Conservation (phyloP, 2,888 invertebrate species). For the Vesta saturnalis region DNA sequence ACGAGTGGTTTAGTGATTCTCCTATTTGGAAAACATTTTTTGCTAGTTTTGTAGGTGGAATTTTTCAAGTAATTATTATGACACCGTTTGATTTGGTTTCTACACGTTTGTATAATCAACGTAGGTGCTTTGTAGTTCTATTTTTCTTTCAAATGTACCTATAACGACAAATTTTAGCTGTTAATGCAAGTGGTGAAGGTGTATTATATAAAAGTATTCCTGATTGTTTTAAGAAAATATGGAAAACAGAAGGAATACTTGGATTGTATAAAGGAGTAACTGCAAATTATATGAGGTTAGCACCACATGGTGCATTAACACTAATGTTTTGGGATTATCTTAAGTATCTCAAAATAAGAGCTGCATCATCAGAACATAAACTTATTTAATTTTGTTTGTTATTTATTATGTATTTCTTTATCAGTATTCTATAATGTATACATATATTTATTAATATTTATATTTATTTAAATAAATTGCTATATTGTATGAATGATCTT, state of each 20-base stretch:
- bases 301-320: conserved; percentile 88
- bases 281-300: conserved; percentile 87
- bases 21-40: conserved; percentile 69
- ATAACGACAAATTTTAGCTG: conserved; percentile 61
- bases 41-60: conserved; percentile 81
- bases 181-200: conserved; percentile 70
- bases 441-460: too few species aligned
- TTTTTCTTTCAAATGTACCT: neutral
- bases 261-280: conserved; percentile 93
- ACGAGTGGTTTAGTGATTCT: conserved; percentile 56
- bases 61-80: conserved; percentile 78
- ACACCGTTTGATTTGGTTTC: conserved; percentile 90
- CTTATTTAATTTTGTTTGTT: too few species aligned
- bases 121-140: conserved; percentile 58
- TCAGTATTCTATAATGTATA: too few species aligned
- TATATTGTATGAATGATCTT: too few species aligned
- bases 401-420: too few species aligned
- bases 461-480: too few species aligned
- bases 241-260: conserved; percentile 76
- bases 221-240: conserved; percentile 82
- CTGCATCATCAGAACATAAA: too few species aligned
- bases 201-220: conserved; percentile 75
- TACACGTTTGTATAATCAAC: conserved; percentile 92
- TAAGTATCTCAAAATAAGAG: conserved; percentile 28
- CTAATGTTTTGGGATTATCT: conserved; percentile 84